Evolutionary conservation across 2,888 invertebrate genomes (phyloP), one percentile per base, ranked within the genome.

Genomic region (Papilio gigon): DNA sequence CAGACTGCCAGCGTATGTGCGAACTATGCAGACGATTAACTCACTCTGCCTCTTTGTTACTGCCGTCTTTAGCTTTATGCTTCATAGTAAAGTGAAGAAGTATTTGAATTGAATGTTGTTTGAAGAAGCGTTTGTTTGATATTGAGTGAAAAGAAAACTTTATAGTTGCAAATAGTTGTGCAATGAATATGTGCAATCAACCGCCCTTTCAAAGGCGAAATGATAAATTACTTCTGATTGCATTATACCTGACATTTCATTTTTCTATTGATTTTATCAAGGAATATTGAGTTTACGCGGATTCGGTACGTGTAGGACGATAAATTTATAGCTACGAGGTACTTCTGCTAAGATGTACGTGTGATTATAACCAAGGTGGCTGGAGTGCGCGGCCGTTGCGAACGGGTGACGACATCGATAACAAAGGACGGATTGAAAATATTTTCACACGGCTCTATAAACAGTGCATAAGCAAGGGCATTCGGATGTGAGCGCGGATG

Each of bases 11-110:
- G 80, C 76, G 78, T 80, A 76, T 78, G 76, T 64, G 63, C 64
- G 78, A 82, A 83, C 77, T 81, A 77, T 78, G 79, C 80, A 84
- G 78, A 82, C 81, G 73, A 78, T 81, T 80, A 75, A 78, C 76
- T 76, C 80, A 77, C 71, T 72, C 75, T 58, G 64, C 27, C 60
- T 60, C 25, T n/a, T 37, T n/a, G n/a, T n/a, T 75, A 75, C 75
- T 73, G 76, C 75, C 70, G 76, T 76, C 79, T 76, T 73, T 73
- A 74, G 76, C 74, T 73, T 56, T 56, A 14, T 20, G 47, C 2
- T n/a, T n/a, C n/a, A 20, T 22, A 11, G 22, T 44, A 22, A 47
- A 22, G 22, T 47, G n/a, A 47, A 44, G 20, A 44, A 47, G 22
- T 47, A n/a, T n/a, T n/a, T n/a, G n/a, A n/a, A n/a, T n/a, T n/a